Percentiles rank a stretch among this genome's conserved stretches.
phyloP scores from a whole-genome alignment of 2,113 vertebrate genomes.

The Sprattus sprattus region DNA sequence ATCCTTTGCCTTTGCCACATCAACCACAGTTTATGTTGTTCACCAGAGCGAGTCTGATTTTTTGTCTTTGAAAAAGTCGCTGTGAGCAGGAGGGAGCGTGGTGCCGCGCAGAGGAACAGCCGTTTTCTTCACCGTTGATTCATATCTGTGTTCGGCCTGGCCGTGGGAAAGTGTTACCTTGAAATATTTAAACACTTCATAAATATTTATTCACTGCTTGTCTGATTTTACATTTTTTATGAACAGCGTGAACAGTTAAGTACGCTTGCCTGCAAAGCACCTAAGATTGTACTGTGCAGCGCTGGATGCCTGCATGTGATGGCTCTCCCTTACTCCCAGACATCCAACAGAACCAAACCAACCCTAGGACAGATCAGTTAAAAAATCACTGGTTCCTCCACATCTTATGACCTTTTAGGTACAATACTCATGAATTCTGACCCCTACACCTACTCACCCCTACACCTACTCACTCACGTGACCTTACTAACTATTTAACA shows the following conservation, averaged over 20 bases:
- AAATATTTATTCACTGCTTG: constrained; percentile 2
- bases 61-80: not conserved
- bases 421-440: too few relatives aligned
- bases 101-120: not conserved
- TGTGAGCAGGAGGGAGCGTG: not conserved
- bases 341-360: not conserved
- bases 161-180: not conserved
- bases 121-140: not conserved
- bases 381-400: too few relatives aligned
- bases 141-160: not conserved
- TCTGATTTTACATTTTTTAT: constrained; percentile 9
- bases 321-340: not conserved
- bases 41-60: not conserved
- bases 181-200: constrained; percentile 10
- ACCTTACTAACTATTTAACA: too few relatives aligned
- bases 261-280: not conserved
- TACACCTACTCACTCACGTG: not conserved
- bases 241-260: not conserved
- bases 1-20: not conserved
- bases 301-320: not conserved
- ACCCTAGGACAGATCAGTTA: not conserved
- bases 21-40: not conserved
- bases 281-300: not conserved
- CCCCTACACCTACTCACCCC: not conserved
- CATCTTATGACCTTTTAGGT: not conserved